Conservation (phyloP, 2,888 invertebrate species). For the Ochropleura leucogaster region DNA sequence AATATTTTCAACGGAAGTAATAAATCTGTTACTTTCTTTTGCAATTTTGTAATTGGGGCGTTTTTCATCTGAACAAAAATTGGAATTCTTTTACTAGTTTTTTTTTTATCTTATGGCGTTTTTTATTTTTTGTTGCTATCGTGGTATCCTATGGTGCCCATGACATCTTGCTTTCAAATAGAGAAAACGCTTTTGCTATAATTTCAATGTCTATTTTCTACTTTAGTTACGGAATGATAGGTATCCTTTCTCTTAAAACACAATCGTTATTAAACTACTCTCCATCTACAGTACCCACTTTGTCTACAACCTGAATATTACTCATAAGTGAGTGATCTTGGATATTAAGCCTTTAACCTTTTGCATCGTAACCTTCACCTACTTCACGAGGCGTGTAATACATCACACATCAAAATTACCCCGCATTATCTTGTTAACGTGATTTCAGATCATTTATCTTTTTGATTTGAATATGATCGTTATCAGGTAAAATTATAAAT, state of each 20-base stretch:
- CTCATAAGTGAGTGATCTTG: slow-evolving; percentile 61
- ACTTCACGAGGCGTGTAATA: slow-evolving; percentile 62
- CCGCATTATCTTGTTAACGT: slow-evolving; percentile 67
- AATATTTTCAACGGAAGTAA: slow-evolving; percentile 31
- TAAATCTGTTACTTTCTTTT: slow-evolving; percentile 30
- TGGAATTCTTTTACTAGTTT: no score
- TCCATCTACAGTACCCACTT: background rate
- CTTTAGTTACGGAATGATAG: background rate
- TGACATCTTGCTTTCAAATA: background rate
- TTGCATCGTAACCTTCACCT: slow-evolving; percentile 65
- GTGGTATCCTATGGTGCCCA: no score
- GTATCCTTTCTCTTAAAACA: background rate
- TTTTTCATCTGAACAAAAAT: background rate
- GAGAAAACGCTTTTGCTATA: background rate
- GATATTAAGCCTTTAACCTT: slow-evolving; percentile 64
- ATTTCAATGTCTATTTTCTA: background rate
- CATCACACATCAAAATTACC: slow-evolving; percentile 69
- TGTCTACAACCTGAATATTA: slow-evolving; percentile 27
- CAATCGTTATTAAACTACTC: background rate
- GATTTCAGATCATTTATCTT: slow-evolving; percentile 63
- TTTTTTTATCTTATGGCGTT: no score
- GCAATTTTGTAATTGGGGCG: slow-evolving; percentile 8
- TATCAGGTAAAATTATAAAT: slow-evolving; percentile 50
- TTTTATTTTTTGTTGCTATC: no score
- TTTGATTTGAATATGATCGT: slow-evolving; percentile 62